Conservation (phyloP, 1,140 invertebrate genomes). For the Spodoptera frugiperda region DNA sequence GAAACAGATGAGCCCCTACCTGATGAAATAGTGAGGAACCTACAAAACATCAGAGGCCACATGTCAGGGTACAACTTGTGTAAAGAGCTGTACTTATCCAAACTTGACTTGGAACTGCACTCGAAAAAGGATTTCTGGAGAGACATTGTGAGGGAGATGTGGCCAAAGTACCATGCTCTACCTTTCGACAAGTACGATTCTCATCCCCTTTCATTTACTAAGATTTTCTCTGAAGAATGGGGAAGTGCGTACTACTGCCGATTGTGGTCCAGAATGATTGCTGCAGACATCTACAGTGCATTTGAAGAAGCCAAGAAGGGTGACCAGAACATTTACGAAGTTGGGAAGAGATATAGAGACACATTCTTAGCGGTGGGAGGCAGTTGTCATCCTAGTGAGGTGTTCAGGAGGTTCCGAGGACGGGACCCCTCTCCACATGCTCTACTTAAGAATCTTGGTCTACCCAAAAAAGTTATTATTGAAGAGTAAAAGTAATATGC, state of each 20-base stretch:
- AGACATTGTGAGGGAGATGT: constrained; percentile 90
- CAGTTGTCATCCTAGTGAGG: constrained; percentile 91
- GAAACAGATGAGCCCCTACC: constrained; percentile 90
- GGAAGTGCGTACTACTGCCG: constrained; percentile 92
- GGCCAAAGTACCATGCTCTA: constrained; percentile 92
- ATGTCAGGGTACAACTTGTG: constrained; percentile 93
- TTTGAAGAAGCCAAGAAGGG: constrained; percentile 90
- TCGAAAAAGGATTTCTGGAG: constrained; percentile 92
- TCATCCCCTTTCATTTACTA: constrained; percentile 92
- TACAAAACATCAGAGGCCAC: constrained; percentile 89
- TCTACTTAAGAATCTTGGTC: constrained; percentile 89
- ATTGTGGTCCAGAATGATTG: constrained; percentile 94
- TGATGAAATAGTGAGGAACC: constrained; percentile 88
- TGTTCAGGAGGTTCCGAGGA: constrained; percentile 96
- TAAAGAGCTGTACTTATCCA: constrained; percentile 92
- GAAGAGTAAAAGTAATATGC: constrained; percentile 65
- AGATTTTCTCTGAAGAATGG: constrained; percentile 91
- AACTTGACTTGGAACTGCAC: constrained; percentile 95
- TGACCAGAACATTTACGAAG: constrained; percentile 83
- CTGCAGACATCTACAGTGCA: constrained; percentile 95
- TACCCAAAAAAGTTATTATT: constrained; percentile 72
- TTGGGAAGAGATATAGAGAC: constrained; percentile 92
- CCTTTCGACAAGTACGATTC: constrained; percentile 91
- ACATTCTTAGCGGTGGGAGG: constrained; percentile 95
- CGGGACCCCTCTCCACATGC: constrained; percentile 95